phyloP scores from a whole-genome alignment of 1,140 invertebrate genomes.

The Drosophila sproati region DNA sequence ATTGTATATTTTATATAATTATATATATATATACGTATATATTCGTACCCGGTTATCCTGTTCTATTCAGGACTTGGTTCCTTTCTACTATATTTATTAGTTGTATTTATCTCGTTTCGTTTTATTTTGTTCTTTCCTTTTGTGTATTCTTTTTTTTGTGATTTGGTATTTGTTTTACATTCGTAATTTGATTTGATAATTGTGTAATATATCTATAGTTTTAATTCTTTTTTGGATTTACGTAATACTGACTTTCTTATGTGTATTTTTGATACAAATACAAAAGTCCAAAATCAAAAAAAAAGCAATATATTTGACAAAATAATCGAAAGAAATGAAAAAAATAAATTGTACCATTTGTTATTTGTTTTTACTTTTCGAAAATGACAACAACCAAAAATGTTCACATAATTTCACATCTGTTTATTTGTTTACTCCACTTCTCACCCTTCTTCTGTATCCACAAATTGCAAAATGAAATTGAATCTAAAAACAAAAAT shows the following conservation, averaged over 20 bases:
- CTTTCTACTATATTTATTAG: slow-evolving; percentile 25
- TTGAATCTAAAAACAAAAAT: slow-evolving; percentile 49
- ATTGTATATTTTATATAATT: slow-evolving; percentile 62
- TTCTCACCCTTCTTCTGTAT: slow-evolving; percentile 83
- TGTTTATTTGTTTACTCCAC: slow-evolving; percentile 84
- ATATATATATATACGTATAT: slow-evolving; percentile 41
- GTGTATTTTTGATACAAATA: slow-evolving; percentile 35
- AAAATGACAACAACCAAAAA: slow-evolving; percentile 58
- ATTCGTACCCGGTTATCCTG: slow-evolving; percentile 58
- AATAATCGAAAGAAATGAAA: slow-evolving; percentile 25
- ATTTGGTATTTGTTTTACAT: slow-evolving; percentile 33
- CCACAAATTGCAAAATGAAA: slow-evolving; percentile 77
- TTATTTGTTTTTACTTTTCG: slow-evolving; percentile 47
- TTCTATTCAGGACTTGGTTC: slow-evolving; percentile 44
- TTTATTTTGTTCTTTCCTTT: slow-evolving; percentile 1
- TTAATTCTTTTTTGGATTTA: slow-evolving; percentile 46
- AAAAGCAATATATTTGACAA: slow-evolving; percentile 29
- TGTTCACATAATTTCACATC: slow-evolving; percentile 84
- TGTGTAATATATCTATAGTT: slow-evolving; percentile 42
- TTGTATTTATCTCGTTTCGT: slow-evolving; percentile 22
- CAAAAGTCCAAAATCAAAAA: slow-evolving; percentile 24
- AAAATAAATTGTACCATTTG: slow-evolving; percentile 34
- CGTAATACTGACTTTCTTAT: slow-evolving; percentile 45
- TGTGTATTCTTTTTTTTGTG: slow-evolving; percentile 12
- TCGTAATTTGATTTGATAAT: slow-evolving; percentile 44